Base-by-base conservation (phyloP, 1,140 invertebrate genomes). In the Sinella curviseta region DNA sequence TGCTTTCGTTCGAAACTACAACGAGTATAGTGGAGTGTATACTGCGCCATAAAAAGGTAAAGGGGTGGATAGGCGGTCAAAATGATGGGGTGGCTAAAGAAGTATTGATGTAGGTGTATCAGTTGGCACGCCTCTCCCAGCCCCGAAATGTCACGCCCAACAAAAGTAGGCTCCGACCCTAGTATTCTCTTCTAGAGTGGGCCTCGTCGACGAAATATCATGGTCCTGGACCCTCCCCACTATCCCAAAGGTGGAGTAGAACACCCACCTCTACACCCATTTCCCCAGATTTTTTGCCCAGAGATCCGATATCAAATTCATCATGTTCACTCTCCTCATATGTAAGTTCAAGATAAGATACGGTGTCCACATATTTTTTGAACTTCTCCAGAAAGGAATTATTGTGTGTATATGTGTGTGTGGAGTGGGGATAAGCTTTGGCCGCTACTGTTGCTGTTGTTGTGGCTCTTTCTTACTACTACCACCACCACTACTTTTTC, bases 221-320 rank as follows among this genome's bases (percentile, higher is more conserved):
- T 80, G 77, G 78, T 81, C 78, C 78, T 77, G 78, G 80, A 80
- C 80, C 82, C 78, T 76, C 80, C 82, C 80, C 65, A 81, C 82
- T 80, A 83, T 83, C 82, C 80, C 77, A 81, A 80, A 79, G 82
- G 80, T 78, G 82, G 82, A 81, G 80, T 78, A 74, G 76, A 80
- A 81, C 77, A 79, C 80, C 80, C 80, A 83, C 78, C 76, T 55
- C 17, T 60, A 80, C 80, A 78, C 82, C 82, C 82, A 83, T 80
- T 82, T 82, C 81, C 81, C 81, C 75, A 76, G 77, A 70, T 82
- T 78, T 80, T 78, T 81, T 78, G 30, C 76, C 39, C 55, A 76
- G 28, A 20, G 33, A 73, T 78, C 67, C 79, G 65, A 77, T 77
- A 77, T 80, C 79, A 77, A 77, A 77, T 77, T 80, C 79, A 80